Conservation (phyloP, 2,113 vertebrate species). For the Tetrax tetrax region DNA sequence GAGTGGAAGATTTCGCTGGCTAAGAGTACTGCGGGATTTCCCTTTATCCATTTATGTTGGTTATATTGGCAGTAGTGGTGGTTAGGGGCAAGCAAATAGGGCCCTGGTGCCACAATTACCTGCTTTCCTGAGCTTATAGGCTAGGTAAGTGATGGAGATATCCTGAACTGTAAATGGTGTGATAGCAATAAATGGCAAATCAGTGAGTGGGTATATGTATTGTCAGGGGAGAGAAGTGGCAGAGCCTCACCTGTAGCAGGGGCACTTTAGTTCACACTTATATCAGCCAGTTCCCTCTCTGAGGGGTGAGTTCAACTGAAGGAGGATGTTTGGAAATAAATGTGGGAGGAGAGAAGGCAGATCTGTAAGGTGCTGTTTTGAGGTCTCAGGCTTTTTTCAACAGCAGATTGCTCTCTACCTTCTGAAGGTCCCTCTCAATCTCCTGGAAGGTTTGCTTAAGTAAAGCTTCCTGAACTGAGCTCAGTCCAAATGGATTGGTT, state of each 20-base stretch:
- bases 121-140: not conserved
- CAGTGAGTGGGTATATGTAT: not conserved
- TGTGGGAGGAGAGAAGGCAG: not conserved
- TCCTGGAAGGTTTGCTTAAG: not conserved
- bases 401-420: not conserved
- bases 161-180: not conserved
- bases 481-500: not conserved
- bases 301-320: not conserved
- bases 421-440: not conserved
- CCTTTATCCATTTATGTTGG: not conserved
- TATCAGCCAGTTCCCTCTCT: not conserved
- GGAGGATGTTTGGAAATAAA: not conserved
- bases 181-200: not conserved
- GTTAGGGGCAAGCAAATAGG: not conserved
- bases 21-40: not conserved
- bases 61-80: not conserved
- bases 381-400: not conserved
- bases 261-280: not conserved
- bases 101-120: not conserved
- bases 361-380: not conserved
- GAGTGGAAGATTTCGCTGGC: not conserved
- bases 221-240: not conserved
- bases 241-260: not conserved
- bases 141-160: not conserved
- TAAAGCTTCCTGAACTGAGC: not conserved